Conservation (phyloP, 2,888 invertebrate genomes). For the Exocentrus adspersus region DNA sequence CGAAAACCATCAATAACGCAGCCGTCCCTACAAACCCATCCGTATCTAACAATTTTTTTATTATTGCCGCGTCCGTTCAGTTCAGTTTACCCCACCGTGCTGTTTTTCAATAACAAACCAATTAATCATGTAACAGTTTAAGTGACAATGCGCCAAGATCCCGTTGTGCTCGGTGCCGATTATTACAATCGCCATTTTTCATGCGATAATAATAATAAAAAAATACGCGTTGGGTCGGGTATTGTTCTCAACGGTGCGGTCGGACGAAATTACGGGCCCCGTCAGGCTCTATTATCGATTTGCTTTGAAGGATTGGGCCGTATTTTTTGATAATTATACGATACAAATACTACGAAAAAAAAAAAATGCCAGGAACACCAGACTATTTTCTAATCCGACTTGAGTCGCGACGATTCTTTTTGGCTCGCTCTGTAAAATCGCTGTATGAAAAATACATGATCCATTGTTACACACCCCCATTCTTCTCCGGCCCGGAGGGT, state of each 20-base stretch:
- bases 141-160: conserved; percentile 41
- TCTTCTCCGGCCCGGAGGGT: conserved; percentile 18
- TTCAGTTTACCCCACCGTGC: conserved; percentile 1
- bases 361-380: no score
- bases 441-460: conserved; percentile 16
- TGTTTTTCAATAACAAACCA: conserved; percentile 52
- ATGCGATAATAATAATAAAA: no score
- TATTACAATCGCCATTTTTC: conserved; percentile 44
- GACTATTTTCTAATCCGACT: no score
- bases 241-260: conserved; percentile 42
- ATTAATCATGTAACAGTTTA: conserved; percentile 47
- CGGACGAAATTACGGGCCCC: conserved; percentile 36
- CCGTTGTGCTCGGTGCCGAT: conserved; percentile 45
- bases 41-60: conserved; percentile 14
- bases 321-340: background rate
- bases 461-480: conserved; percentile 31
- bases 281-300: conserved; percentile 32
- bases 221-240: conserved; percentile 26
- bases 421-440: no score
- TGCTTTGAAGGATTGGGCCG: background rate
- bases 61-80: background rate
- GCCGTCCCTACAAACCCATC: background rate
- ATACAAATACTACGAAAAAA: background rate
- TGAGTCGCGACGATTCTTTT: no score
- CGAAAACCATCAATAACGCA: background rate